Percentiles rank a stretch among this genome's conserved stretches.
These are phyloP conservation scores for Formica exsecta DNA, from an alignment of 1,140 invertebrate genomes.

Conservation along the genomic window DNA sequence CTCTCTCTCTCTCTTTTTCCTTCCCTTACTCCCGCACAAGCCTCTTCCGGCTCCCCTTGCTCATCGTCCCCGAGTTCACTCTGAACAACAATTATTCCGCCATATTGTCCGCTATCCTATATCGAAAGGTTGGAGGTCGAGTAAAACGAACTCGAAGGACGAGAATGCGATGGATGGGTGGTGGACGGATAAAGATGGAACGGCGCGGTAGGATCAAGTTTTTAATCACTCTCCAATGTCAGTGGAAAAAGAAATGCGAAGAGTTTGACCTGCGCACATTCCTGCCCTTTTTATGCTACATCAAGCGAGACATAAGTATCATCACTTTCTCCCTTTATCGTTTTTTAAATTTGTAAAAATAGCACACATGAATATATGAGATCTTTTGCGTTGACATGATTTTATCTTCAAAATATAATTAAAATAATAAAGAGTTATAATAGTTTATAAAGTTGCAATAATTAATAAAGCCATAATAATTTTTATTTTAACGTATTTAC, in stretches of 20 bases:
- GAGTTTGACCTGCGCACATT: conserved; percentile 7
- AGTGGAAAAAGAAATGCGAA: conserved; percentile 73
- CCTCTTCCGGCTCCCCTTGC: conserved; percentile 1
- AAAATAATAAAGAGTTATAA: background rate
- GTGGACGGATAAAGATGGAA: conserved; percentile 73
- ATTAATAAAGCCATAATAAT: too few species aligned
- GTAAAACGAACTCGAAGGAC: conserved; percentile 62
- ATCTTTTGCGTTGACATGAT: background rate
- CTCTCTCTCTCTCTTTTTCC: conserved; percentile 44
- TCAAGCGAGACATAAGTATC: conserved; percentile 22
- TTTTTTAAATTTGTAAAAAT: background rate
- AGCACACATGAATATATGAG: background rate
- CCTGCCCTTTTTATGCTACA: background rate
- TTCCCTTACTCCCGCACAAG: background rate
- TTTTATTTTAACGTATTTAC: too few species aligned
- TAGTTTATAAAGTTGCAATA: too few species aligned
- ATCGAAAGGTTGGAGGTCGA: conserved; percentile 69
- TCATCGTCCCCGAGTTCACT: conserved; percentile 50
- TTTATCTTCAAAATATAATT: conserved; percentile 18
- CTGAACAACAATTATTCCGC: conserved; percentile 78
- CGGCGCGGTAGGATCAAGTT: conserved; percentile 78
- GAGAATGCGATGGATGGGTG: conserved; percentile 42
- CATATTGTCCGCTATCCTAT: conserved; percentile 78
- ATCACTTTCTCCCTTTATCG: background rate
- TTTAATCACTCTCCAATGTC: conserved; percentile 82